Base-by-base conservation (phyloP, 2,797 vertebrate genomes). In the Myotis findleyi region DNA sequence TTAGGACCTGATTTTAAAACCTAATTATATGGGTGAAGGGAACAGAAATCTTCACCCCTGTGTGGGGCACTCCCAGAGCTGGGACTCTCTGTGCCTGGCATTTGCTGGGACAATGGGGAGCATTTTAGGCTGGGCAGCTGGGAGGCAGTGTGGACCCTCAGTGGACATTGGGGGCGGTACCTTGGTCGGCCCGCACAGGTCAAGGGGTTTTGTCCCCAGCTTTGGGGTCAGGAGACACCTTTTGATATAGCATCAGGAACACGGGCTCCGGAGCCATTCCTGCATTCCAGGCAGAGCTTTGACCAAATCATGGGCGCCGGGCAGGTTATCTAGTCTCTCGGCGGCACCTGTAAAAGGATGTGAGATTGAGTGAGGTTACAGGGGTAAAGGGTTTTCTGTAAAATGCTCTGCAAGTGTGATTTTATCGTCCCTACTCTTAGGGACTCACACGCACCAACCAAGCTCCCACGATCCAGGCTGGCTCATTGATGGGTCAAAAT, bases 91-190 rank as follows among this genome's bases (percentile, higher is more conserved):
- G 36, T 2, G 16, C 20, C 36, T 11, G n/a, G 47, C 8, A 8
- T 17, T 33, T 7, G 17, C 51, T 18, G 10, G 33, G 85, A 23
- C 1, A 5, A 16, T 0, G n/a, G 12, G 21, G 76, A 12, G 0
- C 21, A 9, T 75, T 49, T n/a, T 44, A 59, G 62, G 72, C 41
- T 7, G 36, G 12, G 51, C 1, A 9, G 4, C 9, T 0, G 4
- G 36, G 38, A 69, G 44, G 17, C 53, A 47, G 55, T 44, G 2
- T 0, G 33, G 27, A 17, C 20, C 62, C 18, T 51, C 44, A 0
- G 14, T 2, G 27, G 30, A 49, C 2, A 0, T n/a, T 2, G 0
- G 47, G 30, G 1, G 49, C n/a, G 25, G 51, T 3, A 9, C 11
- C 27, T 36, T 6, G 55, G 6, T 20, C n/a, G 47, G 44, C 23